Base-by-base conservation (phyloP, 2,888 invertebrate genomes). In the Coremacera marginata region DNA sequence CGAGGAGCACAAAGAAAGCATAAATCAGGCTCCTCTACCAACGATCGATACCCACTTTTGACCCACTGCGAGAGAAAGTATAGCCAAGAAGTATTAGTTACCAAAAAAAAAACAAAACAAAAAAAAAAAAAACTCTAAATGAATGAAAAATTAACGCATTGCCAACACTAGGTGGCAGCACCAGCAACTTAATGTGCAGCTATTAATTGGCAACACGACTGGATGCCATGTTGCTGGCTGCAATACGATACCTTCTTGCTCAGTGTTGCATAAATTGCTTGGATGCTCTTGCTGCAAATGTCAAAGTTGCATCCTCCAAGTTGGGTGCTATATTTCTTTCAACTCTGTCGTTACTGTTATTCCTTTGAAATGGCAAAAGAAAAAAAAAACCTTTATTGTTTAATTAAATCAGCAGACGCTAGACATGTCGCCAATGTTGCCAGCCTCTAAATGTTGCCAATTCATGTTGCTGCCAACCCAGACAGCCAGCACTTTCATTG, bases 181-280 rank as follows among this genome's bases (percentile, higher is more conserved):
- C 57, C 65, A 34, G 19, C 67, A 19, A 16, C 37, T 71, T 72
- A 72, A 72, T 72, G 72, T 14, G 72, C 60, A 44, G 72, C 72
- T 49, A 62, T 72, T 62, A 72, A 72, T 72, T 72, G 72, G 62
- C 72, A 72, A 72, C 60, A 62, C 72, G 49, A 72, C 72, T 72
- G 14, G 72, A 72, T 62, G 72, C 72, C 72, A 34, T 34, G 51
- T 49, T 51, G 63, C 31, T 19, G 49, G 63, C 31, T 19, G 49
- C 67, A 67, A 67, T 49, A 49, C n/a, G 67, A 67, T 67, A 37
- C 67, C 44, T 25, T 27, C 63, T 9, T 37, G 31, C 31, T 44
- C 1, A n/a, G 55, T 22, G 55, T 55, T 55, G 55, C 55, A 55
- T 55, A 55, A 55, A 55, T 55, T 55, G 55, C 22, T 55, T 55